Conservation (phyloP, 2,113 vertebrate species). For the Hassar affinis region DNA sequence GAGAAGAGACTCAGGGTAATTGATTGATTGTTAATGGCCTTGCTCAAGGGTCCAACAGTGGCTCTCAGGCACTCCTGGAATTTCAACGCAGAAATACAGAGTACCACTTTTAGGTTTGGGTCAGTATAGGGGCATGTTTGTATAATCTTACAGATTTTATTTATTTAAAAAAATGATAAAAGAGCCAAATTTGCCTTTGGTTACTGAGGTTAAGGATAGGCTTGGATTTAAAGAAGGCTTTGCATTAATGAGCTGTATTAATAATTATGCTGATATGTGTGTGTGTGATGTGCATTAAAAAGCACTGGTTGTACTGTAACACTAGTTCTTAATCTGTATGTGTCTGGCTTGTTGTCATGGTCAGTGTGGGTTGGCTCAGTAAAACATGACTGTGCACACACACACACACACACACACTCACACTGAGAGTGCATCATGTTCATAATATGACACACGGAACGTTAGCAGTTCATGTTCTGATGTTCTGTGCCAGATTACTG, state of each 20-base stretch:
- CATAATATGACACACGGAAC: constrained; percentile 21
- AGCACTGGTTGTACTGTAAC: constrained; percentile 18
- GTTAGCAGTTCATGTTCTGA: constrained; percentile 1
- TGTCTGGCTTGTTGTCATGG: constrained; percentile 32
- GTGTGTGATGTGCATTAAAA: background rate
- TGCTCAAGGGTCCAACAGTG: background rate
- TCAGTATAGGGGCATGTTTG: background rate
- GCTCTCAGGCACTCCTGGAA: background rate
- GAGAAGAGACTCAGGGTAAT: background rate
- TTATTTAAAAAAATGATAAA: background rate
- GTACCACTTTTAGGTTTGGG: background rate
- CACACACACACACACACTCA: constrained; percentile 3
- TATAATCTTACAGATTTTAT: background rate
- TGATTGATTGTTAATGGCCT: background rate
- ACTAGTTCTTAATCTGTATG: constrained; percentile 26
- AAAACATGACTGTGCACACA: constrained; percentile 17
- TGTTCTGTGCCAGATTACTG: constrained; percentile 18
- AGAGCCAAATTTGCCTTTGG: background rate
- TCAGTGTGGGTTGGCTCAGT: constrained; percentile 38
- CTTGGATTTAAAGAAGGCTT: background rate
- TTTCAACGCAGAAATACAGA: background rate
- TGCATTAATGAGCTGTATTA: background rate
- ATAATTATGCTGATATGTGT: background rate
- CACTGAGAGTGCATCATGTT: constrained; percentile 2
- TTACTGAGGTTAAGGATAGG: background rate